Percentiles rank a stretch among this genome's conserved stretches.
phyloP scores from a whole-genome alignment of 2,888 invertebrate genomes.

The Chrysina gloriosa region DNA sequence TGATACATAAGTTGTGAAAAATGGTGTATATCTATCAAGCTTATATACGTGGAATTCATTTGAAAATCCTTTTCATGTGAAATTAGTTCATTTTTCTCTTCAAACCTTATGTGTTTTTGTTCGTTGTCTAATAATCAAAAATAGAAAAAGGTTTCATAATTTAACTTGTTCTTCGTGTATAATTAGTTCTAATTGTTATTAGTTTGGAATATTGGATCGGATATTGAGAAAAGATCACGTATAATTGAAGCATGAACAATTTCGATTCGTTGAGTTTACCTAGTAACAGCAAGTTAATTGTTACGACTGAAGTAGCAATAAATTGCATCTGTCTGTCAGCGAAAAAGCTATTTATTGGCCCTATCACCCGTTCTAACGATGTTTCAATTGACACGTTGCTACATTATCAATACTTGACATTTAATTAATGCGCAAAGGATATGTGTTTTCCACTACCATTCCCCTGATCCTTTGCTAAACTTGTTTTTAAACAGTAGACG shows the following conservation, averaged over 20 bases:
- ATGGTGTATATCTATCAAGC: not conserved
- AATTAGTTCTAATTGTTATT: too few relatives aligned
- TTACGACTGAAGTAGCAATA: not conserved
- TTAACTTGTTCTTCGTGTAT: too few relatives aligned
- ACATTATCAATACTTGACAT: slow-evolving; percentile 1
- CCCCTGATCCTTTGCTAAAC: not conserved
- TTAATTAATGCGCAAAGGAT: slow-evolving; percentile 8
- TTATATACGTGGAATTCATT: not conserved
- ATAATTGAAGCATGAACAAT: not conserved
- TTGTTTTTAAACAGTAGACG: not conserved
- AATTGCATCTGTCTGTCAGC: not conserved
- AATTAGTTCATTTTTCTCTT: too few relatives aligned
- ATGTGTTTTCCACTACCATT: not conserved
- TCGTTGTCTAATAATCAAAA: too few relatives aligned
- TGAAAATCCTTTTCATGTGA: too few relatives aligned
- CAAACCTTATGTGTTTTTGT: not conserved
- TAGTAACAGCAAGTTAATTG: not conserved
- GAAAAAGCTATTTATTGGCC: not conserved
- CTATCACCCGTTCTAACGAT: slow-evolving; percentile 1
- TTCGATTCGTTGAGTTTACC: not conserved
- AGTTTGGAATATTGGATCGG: too few relatives aligned
- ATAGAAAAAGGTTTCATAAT: too few relatives aligned
- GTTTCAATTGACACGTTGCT: slow-evolving; percentile 3
- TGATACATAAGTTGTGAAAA: too few relatives aligned
- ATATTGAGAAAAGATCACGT: not conserved